A percentile compares a stretch with the other conserved stretches of the same genome.
phyloP scores from a whole-genome alignment of 2,888 invertebrate species.

The Drosophila formosana region DNA sequence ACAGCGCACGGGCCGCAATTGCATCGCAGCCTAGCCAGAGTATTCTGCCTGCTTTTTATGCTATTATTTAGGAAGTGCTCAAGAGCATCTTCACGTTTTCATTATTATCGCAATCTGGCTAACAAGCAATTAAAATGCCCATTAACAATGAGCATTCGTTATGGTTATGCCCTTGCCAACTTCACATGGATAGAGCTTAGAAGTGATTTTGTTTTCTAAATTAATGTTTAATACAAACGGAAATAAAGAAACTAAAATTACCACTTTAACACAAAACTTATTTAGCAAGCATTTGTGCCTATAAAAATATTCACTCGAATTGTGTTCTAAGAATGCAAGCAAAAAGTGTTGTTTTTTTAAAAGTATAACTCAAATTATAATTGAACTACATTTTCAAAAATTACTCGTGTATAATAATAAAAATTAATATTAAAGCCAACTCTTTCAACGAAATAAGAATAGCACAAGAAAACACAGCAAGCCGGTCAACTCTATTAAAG shows the following conservation, averaged over 20 bases:
- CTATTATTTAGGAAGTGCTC: conserved; percentile 12
- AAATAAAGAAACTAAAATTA: no score
- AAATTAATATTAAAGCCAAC: not conserved
- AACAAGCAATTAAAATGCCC: conserved; percentile 43
- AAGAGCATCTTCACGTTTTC: conserved; percentile 18
- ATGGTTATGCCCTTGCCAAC: not conserved
- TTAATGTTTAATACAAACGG: no score
- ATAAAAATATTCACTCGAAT: no score
- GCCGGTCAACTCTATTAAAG: not conserved
- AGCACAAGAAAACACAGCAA: not conserved
- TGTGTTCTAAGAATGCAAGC: no score
- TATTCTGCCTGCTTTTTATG: not conserved
- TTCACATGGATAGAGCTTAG: no score
- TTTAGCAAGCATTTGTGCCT: no score
- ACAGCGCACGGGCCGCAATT: conserved; percentile 15
- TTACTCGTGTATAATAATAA: not conserved
- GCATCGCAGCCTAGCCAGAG: not conserved
- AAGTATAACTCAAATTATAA: no score
- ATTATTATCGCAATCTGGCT: conserved; percentile 30
- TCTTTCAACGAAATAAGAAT: not conserved
- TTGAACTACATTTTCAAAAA: no score
- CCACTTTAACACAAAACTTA: no score
- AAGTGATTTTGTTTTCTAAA: no score
- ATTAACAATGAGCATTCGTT: conserved; percentile 17
- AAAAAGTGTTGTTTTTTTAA: no score